Evolutionary conservation across 2,113 vertebrate genomes (phyloP).

Genomic region (Ochotona princeps): DNA sequence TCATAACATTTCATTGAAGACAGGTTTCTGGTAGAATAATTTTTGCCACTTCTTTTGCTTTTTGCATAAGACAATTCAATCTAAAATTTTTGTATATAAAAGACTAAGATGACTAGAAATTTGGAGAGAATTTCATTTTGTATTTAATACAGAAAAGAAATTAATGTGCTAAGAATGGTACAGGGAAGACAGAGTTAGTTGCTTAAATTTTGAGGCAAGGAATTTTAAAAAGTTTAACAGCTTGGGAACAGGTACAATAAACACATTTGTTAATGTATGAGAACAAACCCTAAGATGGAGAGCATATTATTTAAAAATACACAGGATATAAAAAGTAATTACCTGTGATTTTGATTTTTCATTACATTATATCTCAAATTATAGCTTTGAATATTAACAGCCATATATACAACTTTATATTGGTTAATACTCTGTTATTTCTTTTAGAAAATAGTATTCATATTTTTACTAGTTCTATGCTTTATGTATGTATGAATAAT

Average conservation of each 20-base stretch:
- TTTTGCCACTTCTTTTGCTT: not conserved
- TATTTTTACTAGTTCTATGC: constrained; percentile 25
- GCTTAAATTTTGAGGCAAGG: not conserved
- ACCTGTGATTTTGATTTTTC: not conserved
- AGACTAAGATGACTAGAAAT: not conserved
- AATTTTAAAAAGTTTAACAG: not conserved
- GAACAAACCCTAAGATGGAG: not conserved
- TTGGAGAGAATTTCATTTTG: not conserved
- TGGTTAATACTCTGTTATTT: not conserved
- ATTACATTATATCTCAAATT: not conserved
- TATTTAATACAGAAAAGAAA: not conserved
- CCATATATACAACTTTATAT: constrained; percentile 47
- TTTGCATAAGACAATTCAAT: not conserved
- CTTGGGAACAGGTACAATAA: not conserved
- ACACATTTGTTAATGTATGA: not conserved
- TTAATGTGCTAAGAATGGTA: not conserved
- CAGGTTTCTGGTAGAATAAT: not conserved
- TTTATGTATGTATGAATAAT: not conserved
- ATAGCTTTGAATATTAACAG: not conserved
- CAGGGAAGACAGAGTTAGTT: not conserved
- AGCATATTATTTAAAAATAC: not conserved
- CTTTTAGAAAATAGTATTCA: constrained; percentile 24
- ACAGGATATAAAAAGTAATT: constrained; percentile 1
- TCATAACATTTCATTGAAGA: not conserved
- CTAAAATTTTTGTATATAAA: not conserved